Evolutionary conservation across 2,113 vertebrate genomes (phyloP).

Genomic region (Mesembrinibis cayennensis): DNA sequence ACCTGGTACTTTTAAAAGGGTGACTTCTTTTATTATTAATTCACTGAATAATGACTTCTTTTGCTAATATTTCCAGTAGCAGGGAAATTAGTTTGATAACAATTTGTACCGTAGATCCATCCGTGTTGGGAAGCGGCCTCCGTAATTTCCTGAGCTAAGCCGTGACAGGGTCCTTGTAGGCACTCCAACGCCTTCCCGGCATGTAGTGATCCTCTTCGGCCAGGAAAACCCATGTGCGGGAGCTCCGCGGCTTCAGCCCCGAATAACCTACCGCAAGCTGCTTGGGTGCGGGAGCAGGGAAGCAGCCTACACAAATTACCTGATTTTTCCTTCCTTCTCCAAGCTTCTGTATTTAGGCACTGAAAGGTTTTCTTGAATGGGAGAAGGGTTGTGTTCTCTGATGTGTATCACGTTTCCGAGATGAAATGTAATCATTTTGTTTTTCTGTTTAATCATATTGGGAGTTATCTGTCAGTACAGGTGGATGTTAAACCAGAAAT

Average conservation of each 20-base stretch:
- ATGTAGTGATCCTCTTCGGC: not conserved
- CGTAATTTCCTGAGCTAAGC: not conserved
- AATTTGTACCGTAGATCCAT: not conserved
- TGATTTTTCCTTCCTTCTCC: not conserved
- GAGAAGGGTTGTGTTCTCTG: not conserved
- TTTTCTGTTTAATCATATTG: not conserved
- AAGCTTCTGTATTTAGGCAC: not conserved
- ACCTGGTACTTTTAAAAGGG: not conserved
- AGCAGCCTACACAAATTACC: not conserved
- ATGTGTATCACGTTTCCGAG: not conserved
- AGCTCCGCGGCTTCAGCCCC: not conserved
- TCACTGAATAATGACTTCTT: not conserved
- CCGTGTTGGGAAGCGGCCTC: not conserved
- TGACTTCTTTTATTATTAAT: not conserved
- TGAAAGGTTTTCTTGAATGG: not conserved
- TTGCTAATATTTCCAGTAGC: not conserved
- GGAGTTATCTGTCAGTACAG: not conserved
- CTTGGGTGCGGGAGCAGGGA: not conserved
- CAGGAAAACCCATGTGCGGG: not conserved
- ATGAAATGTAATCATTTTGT: not conserved
- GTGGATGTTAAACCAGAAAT: not conserved
- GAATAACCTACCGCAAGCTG: not conserved
- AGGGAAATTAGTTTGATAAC: not conserved
- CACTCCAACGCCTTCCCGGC: not conserved
- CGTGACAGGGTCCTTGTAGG: not conserved